phyloP scores from a whole-genome alignment of 2,113 vertebrate genomes.

The Oceanites oceanicus region DNA sequence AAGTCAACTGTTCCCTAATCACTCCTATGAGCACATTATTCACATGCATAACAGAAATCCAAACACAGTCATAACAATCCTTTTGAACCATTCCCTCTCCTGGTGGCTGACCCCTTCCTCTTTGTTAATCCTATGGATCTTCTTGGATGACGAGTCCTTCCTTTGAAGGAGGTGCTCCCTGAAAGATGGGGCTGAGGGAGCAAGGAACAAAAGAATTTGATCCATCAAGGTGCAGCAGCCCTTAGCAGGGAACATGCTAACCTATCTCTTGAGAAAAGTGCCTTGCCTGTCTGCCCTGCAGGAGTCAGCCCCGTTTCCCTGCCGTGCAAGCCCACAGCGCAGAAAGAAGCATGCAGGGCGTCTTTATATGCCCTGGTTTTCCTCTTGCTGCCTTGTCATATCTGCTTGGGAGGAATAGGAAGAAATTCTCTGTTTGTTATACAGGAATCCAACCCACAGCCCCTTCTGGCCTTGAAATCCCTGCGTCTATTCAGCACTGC shows the following conservation, averaged over 20 bases:
- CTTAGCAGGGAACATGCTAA: background rate
- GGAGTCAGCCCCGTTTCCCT: background rate
- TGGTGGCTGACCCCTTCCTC: background rate
- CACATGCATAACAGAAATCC: background rate
- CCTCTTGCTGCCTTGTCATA: background rate
- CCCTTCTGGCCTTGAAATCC: background rate
- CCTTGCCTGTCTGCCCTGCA: background rate
- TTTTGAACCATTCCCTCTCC: background rate
- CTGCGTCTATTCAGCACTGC: background rate
- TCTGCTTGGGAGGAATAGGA: background rate
- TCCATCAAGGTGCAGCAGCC: background rate
- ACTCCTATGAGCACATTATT: background rate
- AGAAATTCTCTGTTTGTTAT: background rate
- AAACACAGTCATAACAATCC: too few species aligned
- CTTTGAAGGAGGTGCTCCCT: background rate
- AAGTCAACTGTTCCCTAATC: too few species aligned
- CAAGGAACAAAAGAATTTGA: background rate
- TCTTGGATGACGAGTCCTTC: background rate
- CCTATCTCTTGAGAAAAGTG: background rate
- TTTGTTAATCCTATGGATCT: background rate
- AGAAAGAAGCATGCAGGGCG: background rate
- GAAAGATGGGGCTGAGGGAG: background rate
- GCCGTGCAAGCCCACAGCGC: rapidly evolving
- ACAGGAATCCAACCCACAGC: background rate
- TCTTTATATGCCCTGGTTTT: background rate